These are phyloP conservation scores for Drosophila pallidifrons DNA, from an alignment of 1,140 invertebrate species.

Conservation along the genomic window DNA sequence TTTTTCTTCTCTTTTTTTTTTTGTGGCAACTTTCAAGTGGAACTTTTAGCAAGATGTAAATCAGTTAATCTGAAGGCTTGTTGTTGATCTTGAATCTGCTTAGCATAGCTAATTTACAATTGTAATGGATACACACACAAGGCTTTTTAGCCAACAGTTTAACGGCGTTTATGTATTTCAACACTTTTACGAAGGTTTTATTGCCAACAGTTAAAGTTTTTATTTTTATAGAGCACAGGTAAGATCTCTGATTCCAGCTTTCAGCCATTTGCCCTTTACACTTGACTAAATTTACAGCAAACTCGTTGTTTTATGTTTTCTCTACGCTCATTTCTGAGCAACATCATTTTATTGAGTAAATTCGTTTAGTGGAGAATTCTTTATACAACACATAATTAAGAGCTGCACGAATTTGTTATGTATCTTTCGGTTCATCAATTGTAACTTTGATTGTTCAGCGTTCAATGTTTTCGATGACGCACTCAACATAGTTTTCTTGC, in stretches of 20 bases:
- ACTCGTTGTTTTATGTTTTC: constrained; percentile 13
- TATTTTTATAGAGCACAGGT: constrained; percentile 6
- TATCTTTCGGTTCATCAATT: constrained; percentile 15
- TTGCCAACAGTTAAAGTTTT: not conserved
- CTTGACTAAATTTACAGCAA: constrained; percentile 51
- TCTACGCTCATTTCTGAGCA: not conserved
- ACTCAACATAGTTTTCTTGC: not conserved
- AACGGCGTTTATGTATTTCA: constrained; percentile 24
- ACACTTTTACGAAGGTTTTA: constrained; percentile 41
- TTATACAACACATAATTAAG: constrained; percentile 23
- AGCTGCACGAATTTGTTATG: constrained; percentile 32
- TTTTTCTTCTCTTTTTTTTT: not conserved
- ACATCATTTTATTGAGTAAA: constrained; percentile 17
- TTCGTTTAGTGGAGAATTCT: not conserved
- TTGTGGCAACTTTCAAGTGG: not conserved
- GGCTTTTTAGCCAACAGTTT: not conserved
- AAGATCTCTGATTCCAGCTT: constrained; percentile 8
- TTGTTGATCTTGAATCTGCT: constrained; percentile 22
- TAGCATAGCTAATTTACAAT: constrained; percentile 13
- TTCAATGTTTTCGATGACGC: not conserved
- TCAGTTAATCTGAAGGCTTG: constrained; percentile 9
- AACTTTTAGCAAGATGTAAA: not conserved
- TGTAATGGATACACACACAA: constrained; percentile 16
- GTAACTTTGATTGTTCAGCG: constrained; percentile 12
- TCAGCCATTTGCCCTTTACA: constrained; percentile 28